Base-by-base conservation (phyloP, 1,140 invertebrate species). In the Scaptomyza graminum region DNA sequence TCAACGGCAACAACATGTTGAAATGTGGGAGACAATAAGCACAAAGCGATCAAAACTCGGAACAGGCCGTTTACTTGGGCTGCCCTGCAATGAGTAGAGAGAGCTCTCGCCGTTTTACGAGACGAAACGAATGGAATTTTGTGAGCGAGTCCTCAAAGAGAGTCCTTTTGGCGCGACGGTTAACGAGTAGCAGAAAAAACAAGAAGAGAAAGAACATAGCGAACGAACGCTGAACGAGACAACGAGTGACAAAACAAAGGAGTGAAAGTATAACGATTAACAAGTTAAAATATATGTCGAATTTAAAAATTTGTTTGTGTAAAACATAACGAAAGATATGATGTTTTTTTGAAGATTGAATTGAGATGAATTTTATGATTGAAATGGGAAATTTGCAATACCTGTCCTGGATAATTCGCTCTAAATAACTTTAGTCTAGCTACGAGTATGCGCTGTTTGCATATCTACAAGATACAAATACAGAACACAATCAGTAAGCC, bases 381-480 rank as follows among this genome's bases (percentile, higher is more conserved):
- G 51, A 25, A 34, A 37, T 15, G 39, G n/a, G 41, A 43, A 55
- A 51, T 16, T 37, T 37, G 41, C 28, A 74, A 57, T 74, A 70
- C 71, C 71, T 74, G 51, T 9, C 52, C 68, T 72, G 59, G 28
- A 44, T 31, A 43, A 13, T 15, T 56, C 37, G 39, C 41, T 25
- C 54, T 56, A 57, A 44, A 47, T 60, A 22, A 55, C 34, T 49
- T 60, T 72, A 71, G 46, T 13, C 69, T 72, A 72, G 63, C 69
- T 67, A 72, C 56, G 64, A 61, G 54, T 71, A 71, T 50, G 62
- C 68, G 69, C 63, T 67, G 55, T 67, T 60, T 67, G 64, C 64
- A 72, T 72, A 72, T 72, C 69, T 72, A 72, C 63, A 72, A 72
- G 69, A 71, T 71, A 71, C 68, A 71, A 70, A 72, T 67, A 55